Evolutionary conservation across 2,888 invertebrate genomes (phyloP).

Genomic region (Carcina quercana): DNA sequence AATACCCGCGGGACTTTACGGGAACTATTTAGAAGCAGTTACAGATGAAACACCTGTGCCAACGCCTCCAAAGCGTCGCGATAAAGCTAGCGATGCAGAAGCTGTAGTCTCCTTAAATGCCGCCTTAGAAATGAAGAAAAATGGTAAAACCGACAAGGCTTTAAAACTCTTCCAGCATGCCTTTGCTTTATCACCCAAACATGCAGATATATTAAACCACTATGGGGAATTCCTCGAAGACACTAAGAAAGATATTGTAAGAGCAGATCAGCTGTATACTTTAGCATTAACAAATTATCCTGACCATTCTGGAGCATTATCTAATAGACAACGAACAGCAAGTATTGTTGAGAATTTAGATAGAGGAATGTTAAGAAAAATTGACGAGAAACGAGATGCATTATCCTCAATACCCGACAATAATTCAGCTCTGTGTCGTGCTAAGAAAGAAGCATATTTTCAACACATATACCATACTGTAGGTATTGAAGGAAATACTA

Average conservation of each 20-base stretch:
- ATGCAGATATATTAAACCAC: slow-evolving; percentile 93
- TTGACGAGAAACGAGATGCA: slow-evolving; percentile 89
- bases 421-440: slow-evolving; percentile 86
- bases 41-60: slow-evolving; percentile 32
- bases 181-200: slow-evolving; percentile 90
- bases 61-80: slow-evolving; percentile 25
- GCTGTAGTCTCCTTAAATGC: slow-evolving; percentile 89
- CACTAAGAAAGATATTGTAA: slow-evolving; percentile 86
- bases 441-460: slow-evolving; percentile 96
- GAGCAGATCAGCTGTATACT: slow-evolving; percentile 93
- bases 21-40: slow-evolving; percentile 51
- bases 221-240: slow-evolving; percentile 96
- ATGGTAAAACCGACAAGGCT: slow-evolving; percentile 90
- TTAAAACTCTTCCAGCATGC: slow-evolving; percentile 92
- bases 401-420: slow-evolving; percentile 87
- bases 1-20: slow-evolving; percentile 55
- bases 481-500: slow-evolving; percentile 98
- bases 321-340: slow-evolving; percentile 88
- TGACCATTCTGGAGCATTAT: slow-evolving; percentile 84
- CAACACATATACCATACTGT: slow-evolving; percentile 97
- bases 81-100: slow-evolving; percentile 72
- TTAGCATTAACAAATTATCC: slow-evolving; percentile 90
- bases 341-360: slow-evolving; percentile 94
- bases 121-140: slow-evolving; percentile 87
- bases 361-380: slow-evolving; percentile 81